A percentile compares a stretch with the other conserved stretches of the same genome.
phyloP scores from a whole-genome alignment of 2,888 invertebrate genomes.

The Eupithecia subfuscata region DNA sequence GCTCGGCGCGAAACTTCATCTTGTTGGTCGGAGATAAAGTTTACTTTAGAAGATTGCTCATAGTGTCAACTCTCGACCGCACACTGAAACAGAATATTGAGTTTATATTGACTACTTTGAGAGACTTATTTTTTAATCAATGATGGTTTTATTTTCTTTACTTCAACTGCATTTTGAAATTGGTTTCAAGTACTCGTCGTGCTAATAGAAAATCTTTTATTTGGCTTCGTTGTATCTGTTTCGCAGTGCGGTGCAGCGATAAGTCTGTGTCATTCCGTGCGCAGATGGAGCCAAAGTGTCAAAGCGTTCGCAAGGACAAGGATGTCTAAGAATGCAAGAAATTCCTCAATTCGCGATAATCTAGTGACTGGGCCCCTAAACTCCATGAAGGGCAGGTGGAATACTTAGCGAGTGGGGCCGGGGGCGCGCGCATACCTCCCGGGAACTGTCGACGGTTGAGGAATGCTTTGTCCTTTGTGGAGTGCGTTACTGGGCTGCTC shows the following conservation, averaged over 20 bases:
- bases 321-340: not conserved
- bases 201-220: not conserved
- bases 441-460: not conserved
- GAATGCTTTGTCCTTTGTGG: conserved; percentile 1
- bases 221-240: not conserved
- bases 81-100: not conserved
- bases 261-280: not conserved
- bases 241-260: not conserved
- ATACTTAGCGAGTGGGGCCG: not conserved
- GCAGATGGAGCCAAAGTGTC: conserved; percentile 6
- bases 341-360: not conserved
- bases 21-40: not conserved
- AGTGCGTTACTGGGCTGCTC: not conserved
- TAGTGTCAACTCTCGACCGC: not conserved
- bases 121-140: not conserved
- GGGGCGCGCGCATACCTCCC: not conserved
- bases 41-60: not conserved
- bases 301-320: not conserved
- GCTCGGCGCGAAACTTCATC: not conserved
- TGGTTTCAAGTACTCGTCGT: not conserved
- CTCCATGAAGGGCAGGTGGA: not conserved
- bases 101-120: not conserved
- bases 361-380: not conserved
- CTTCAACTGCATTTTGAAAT: not conserved
- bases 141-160: not conserved